Evolutionary conservation across 2,797 vertebrate species (phyloP), one percentile per base, ranked within the genome.

Genomic region (Pipistrellus kuhlii): DNA sequence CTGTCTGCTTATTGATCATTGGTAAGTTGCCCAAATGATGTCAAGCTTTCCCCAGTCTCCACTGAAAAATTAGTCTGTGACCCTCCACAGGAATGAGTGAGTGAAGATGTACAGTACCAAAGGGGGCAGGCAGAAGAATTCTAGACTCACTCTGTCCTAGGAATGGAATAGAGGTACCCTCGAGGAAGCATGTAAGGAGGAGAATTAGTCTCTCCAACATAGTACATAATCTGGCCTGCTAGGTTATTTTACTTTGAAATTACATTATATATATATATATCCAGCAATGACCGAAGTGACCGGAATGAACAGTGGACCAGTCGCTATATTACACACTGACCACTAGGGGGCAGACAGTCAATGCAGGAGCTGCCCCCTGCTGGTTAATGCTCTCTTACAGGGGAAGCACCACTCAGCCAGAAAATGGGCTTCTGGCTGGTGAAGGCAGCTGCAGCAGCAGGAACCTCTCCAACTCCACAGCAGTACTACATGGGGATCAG

Each of bases 181-280:
- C 30, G 7, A 27, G 44, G 41, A 88, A 89, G 41, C 5, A 30
- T 10, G 8, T 13, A 76, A n/a, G 21, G 11, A 53, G 53, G n/a
- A 25, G 5, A 82, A 64, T 2, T 44, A 18, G 15, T 55, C 20
- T 82, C 17, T 20, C 1, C n/a, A 46, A 38, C 1, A 6, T 10
- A 48, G 48, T 23, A 35, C 25, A 51, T 23, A 30, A 38, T 64
- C 18, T 94, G 44, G 6, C 25, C 57, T 44, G 2, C 46, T 75
- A 57, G n/a, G 11, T 27, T 23, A 48, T 55, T 46, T 88, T 71
- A 62, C 35, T 88, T 75, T 57, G 89, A 66, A 83, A 81, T 76
- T 8, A 53, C 1, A 57, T 4, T 32, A 32, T 75, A 44, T 59
- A 55, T 55, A 55, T 55, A 25, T 57, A 25, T 59, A 25, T 25